A percentile compares a stretch with the other conserved stretches of the same genome.
Evolutionary conservation across 2,797 vertebrate species (phyloP).

Genomic region (Rhinoraja longicauda): DNA sequence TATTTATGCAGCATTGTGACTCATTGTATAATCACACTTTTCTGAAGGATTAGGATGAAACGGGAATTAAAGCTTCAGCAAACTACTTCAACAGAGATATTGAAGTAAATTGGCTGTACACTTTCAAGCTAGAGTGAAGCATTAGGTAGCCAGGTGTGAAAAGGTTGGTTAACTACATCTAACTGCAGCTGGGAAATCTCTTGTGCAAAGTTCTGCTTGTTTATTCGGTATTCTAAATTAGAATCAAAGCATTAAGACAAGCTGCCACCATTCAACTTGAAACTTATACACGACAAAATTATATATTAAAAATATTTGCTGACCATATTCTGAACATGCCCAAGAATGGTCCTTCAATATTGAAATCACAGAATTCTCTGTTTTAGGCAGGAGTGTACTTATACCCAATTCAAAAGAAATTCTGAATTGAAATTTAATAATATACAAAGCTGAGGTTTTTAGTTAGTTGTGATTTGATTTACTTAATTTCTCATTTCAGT

Average conservation of each 20-base stretch:
- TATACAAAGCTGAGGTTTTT: background rate
- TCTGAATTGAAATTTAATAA: background rate
- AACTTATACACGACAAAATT: background rate
- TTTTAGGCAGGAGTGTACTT: background rate
- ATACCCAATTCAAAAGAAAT: background rate
- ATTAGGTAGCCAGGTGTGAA: background rate
- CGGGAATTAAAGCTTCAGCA: background rate
- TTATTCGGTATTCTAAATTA: constrained; percentile 21
- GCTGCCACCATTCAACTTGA: background rate
- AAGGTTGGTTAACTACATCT: background rate
- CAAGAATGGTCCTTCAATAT: background rate
- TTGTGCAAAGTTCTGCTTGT: background rate
- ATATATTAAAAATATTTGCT: background rate
- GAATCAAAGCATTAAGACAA: background rate
- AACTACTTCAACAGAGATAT: background rate
- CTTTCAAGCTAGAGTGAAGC: background rate
- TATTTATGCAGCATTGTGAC: background rate
- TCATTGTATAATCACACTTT: background rate
- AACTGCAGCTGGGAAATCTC: background rate
- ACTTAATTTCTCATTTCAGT: background rate
- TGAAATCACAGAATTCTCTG: background rate
- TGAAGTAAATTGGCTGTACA: background rate
- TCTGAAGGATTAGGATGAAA: background rate
- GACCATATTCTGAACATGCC: background rate
- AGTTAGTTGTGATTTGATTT: background rate